Evolutionary conservation across 2,888 invertebrate species (phyloP).

Genomic region (Nomada fucata): DNA sequence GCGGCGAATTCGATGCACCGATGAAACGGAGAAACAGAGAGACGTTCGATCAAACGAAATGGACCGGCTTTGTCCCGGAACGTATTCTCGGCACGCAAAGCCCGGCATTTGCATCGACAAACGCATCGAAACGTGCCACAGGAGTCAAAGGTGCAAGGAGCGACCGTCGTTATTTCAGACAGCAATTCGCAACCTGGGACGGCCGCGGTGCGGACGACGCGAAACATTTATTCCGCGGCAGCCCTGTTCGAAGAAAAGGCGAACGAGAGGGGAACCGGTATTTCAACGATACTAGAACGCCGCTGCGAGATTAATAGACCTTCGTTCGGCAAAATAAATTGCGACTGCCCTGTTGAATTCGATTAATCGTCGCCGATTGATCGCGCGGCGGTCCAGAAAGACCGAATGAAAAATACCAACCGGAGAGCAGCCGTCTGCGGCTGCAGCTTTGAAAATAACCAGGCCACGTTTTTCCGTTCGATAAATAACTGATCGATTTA

Average conservation of each 20-base stretch:
- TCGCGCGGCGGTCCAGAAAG: background rate
- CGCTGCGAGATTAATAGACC: constrained; percentile 29
- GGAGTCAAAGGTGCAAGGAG: background rate
- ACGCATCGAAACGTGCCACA: background rate
- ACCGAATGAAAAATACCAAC: background rate
- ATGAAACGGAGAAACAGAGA: background rate
- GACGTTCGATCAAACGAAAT: background rate
- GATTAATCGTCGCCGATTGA: constrained; percentile 30
- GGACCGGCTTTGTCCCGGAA: background rate
- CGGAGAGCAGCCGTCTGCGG: background rate
- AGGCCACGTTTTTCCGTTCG: background rate
- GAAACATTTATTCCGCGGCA: no score
- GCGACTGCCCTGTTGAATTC: background rate
- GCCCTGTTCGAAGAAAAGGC: background rate
- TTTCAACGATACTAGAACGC: constrained; percentile 15
- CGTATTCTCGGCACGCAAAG: background rate
- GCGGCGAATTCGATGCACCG: background rate
- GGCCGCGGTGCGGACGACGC: background rate
- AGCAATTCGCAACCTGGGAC: background rate
- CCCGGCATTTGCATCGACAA: background rate
- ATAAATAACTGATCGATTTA: constrained; percentile 32
- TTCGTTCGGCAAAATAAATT: background rate
- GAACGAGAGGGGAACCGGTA: background rate
- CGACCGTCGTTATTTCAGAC: constrained; percentile 7
- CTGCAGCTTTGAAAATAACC: constrained; percentile 15